Conservation (phyloP, 2,888 invertebrate species). For the Bombylius major region DNA sequence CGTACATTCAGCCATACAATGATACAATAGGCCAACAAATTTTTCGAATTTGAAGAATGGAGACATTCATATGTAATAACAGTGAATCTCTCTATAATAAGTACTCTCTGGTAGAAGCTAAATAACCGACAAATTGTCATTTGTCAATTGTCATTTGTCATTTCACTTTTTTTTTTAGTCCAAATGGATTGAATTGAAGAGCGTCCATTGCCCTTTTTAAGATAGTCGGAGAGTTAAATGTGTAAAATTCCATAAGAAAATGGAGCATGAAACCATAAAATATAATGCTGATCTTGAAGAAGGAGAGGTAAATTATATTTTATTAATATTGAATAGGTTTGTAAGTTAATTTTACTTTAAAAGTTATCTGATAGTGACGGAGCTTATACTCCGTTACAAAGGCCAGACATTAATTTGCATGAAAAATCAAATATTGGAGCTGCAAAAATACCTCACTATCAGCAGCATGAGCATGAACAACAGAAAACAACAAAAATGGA, state of each 20-base stretch:
- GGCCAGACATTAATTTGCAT: constrained; percentile 19
- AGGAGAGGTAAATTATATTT: constrained; percentile 44
- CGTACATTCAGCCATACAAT: no score
- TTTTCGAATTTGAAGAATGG: no score
- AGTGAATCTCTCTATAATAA: no score
- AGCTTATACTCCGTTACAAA: constrained; percentile 31
- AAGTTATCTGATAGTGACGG: constrained; percentile 31
- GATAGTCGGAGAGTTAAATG: neutral
- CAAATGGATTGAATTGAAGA: no score
- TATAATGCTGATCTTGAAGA: constrained; percentile 49
- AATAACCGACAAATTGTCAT: no score
- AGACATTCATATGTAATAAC: no score
- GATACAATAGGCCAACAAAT: no score
- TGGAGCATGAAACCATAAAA: constrained; percentile 47
- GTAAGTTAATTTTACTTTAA: neutral
- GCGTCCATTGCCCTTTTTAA: no score
- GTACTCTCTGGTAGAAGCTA: no score
- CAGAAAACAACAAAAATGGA: constrained; percentile 11
- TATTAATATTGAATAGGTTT: neutral
- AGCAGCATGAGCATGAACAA: neutral
- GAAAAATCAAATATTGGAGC: constrained; percentile 1
- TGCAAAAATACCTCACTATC: neutral
- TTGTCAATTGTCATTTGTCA: no score
- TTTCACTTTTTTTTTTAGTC: no score
- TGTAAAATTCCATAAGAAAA: constrained; percentile 17